Evolutionary conservation across 2,888 invertebrate species (phyloP).

Genomic region (Creontiades dilutus): DNA sequence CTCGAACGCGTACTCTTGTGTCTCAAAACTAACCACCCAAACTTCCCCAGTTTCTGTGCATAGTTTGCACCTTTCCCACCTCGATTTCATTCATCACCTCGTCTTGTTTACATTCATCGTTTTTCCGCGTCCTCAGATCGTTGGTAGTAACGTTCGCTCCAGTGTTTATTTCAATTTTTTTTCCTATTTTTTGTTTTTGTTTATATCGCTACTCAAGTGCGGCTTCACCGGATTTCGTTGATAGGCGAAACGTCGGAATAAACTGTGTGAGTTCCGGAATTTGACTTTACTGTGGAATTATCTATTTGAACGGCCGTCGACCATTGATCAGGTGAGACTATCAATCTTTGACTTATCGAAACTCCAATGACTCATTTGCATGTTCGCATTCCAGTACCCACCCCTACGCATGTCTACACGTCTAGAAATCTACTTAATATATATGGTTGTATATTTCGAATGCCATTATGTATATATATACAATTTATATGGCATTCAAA

Average conservation of each 20-base stretch:
- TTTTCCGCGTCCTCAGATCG: neutral
- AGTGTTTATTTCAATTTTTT: neutral
- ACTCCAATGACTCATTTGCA: neutral
- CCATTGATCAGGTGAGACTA: neutral
- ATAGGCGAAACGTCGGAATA: neutral
- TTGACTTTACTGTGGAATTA: neutral
- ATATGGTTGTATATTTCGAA: no score
- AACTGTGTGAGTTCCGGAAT: neutral
- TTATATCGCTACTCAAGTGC: conserved; percentile 1
- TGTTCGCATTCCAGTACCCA: no score
- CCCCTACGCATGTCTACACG: no score
- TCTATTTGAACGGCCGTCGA: neutral
- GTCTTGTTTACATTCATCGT: neutral
- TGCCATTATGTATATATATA: no score
- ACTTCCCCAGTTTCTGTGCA: neutral
- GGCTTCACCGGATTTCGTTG: neutral
- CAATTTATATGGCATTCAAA: no score
- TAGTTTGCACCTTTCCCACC: no score
- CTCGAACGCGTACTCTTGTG: conserved; percentile 33
- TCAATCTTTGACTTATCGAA: neutral
- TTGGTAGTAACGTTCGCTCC: neutral
- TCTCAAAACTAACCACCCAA: neutral
- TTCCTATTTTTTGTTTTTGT: neutral
- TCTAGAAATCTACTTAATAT: no score
- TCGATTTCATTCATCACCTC: neutral